phyloP scores from a whole-genome alignment of 2,113 vertebrate genomes.

The Saccopteryx leptura region DNA sequence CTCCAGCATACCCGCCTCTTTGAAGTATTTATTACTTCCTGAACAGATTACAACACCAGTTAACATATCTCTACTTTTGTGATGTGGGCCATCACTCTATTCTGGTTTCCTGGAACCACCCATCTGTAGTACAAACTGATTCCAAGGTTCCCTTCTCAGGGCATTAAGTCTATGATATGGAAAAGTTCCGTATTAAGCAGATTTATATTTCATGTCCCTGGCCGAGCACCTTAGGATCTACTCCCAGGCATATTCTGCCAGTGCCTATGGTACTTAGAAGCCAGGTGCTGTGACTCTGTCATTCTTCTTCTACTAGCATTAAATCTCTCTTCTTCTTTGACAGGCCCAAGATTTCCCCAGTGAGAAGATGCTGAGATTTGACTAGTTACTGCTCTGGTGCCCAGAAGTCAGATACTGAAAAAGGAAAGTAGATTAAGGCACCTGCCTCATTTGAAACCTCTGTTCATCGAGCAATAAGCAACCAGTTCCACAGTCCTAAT shows the following conservation, averaged over 20 bases:
- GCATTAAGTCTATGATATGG: neutral
- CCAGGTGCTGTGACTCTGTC: neutral
- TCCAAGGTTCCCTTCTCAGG: neutral
- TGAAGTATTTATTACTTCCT: constrained; percentile 2
- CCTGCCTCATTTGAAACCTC: constrained; percentile 15
- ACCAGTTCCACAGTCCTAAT: neutral
- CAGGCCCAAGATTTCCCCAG: neutral
- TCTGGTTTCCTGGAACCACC: neutral
- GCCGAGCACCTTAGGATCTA: neutral
- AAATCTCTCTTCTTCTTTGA: neutral
- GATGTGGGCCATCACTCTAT: neutral
- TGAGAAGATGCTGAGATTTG: neutral
- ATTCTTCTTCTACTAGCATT: neutral
- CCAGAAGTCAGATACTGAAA: neutral
- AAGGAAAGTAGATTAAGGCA: neutral
- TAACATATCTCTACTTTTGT: neutral
- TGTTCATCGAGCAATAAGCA: neutral
- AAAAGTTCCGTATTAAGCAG: neutral
- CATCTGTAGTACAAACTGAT: neutral
- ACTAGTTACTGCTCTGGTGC: neutral
- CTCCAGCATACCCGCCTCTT: neutral
- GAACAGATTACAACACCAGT: constrained; percentile 5
- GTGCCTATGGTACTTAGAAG: neutral
- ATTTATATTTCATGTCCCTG: neutral
- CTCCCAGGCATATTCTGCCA: neutral